Base-by-base conservation (phyloP, 1,140 invertebrate genomes). In the Drosophila sucinea region DNA sequence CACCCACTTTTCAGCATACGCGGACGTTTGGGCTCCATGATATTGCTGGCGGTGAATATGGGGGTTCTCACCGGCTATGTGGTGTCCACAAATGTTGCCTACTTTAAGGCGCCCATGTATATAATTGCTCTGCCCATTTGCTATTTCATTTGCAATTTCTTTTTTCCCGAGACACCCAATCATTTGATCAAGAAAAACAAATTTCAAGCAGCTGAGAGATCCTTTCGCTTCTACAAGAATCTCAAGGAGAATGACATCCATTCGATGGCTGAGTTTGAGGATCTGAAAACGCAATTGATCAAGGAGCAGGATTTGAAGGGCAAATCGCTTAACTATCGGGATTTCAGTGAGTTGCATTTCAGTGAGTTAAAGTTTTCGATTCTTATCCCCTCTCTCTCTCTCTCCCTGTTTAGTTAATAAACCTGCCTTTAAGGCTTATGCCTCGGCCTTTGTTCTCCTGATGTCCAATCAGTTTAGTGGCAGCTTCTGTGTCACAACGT, bases 141-240 rank as follows among this genome's bases (percentile, higher is more conserved):
- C 0, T 95, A 96, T 38, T 91, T 96, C 0, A 60, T 94, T 0
- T 92, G 94, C 1, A 96, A 97, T 17, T 69, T 94, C 33, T 95
- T 94, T 81, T 67, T 98, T 92, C 97, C 97, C 0, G 97, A 98
- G 91, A 97, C 97, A 5, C 97, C 97, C 0, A 93, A 94, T 8
- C 96, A 95, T 92, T 91, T 95, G 1, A 92, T 96, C 65, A 93
- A 93, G 69, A 93, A 93, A 85, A 94, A 94, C 8, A 92, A 94
- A 10, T 92, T 94, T 25, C 92, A 93, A 3, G 94, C 95, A 41
- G 97, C 97, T 0, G 94, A 95, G 54, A 92, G 93, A 8, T 94
- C 95, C 3, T 93, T 97, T 40, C 67, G 71, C 51, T 92, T 87
- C 55, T 92, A 92, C 25, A 81, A 90, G 7, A 83, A 81, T 7